Evolutionary conservation across 2,888 invertebrate species (phyloP).

Genomic region (Coelinius sp.): DNA sequence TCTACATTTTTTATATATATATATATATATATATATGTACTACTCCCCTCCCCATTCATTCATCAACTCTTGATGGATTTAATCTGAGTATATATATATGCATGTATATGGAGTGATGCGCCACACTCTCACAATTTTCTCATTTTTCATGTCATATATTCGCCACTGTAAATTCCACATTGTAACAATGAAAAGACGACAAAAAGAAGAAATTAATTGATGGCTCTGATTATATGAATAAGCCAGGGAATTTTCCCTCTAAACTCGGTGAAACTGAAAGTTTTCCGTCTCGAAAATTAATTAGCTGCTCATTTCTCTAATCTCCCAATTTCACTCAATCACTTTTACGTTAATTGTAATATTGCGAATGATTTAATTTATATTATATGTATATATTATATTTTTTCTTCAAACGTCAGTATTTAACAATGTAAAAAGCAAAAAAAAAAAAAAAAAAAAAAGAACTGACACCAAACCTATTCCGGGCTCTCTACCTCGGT

Average conservation of each 20-base stretch:
- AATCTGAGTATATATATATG: background rate
- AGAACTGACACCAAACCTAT: slow-evolving; percentile 14
- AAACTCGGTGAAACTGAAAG: too few species aligned
- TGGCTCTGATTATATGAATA: too few species aligned
- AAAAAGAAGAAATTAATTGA: background rate
- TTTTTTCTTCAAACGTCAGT: background rate
- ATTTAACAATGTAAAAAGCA: slow-evolving; percentile 24
- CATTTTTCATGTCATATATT: background rate
- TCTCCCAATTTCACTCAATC: background rate
- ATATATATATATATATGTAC: too few species aligned
- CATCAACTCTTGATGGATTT: background rate
- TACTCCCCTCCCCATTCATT: background rate
- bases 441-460: too few species aligned
- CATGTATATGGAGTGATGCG: background rate
- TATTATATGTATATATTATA: background rate
- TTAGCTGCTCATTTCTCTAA: too few species aligned
- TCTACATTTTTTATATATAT: slow-evolving; percentile 1
- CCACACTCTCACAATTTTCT: background rate
- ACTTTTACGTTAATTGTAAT: background rate
- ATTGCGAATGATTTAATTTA: background rate
- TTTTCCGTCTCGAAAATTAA: too few species aligned
- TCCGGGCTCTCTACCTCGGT: slow-evolving; percentile 18
- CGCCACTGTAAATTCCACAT: background rate
- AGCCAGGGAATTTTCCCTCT: too few species aligned
- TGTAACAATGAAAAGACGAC: background rate